phyloP scores from a whole-genome alignment of 2,113 vertebrate genomes.

The Hyperoodon ampullatus region DNA sequence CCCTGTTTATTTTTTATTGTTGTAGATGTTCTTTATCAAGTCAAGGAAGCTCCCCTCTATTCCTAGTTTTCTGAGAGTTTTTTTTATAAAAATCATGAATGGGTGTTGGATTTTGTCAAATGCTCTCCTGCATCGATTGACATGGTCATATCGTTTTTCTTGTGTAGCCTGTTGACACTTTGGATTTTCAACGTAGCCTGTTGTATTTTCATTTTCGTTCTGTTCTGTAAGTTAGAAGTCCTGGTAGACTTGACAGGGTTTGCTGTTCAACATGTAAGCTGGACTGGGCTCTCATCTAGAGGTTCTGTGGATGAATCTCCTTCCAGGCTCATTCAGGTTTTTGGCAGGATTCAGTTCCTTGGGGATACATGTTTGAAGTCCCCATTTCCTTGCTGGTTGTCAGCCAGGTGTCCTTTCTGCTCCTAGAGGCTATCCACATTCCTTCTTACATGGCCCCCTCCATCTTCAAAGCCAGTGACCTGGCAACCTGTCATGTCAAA shows the following conservation, averaged over 20 bases:
- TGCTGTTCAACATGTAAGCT: not conserved
- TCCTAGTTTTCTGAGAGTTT: not conserved
- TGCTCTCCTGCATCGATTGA: not conserved
- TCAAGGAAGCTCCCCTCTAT: not conserved
- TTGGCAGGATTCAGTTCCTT: conserved; percentile 15
- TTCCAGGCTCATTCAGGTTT: not conserved
- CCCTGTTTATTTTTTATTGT: not conserved
- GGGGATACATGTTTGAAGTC: not conserved
- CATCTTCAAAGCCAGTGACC: not conserved
- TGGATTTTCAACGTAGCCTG: not conserved
- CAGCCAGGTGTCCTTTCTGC: not conserved
- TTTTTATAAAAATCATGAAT: not conserved
- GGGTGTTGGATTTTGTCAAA: not conserved
- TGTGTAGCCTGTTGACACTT: not conserved
- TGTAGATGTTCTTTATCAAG: not conserved
- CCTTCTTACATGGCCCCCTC: not conserved
- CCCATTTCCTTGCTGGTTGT: conserved; percentile 5
- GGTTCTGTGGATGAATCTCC: not conserved
- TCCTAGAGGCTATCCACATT: not conserved
- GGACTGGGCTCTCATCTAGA: not conserved
- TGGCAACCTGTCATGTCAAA: not conserved
- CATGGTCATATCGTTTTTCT: not conserved
- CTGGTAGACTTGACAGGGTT: not conserved
- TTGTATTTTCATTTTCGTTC: conserved; percentile 31
- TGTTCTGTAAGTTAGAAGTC: not conserved